Evolutionary conservation across 2,113 vertebrate species (phyloP).

Genomic region (Gambusia holbrooki): DNA sequence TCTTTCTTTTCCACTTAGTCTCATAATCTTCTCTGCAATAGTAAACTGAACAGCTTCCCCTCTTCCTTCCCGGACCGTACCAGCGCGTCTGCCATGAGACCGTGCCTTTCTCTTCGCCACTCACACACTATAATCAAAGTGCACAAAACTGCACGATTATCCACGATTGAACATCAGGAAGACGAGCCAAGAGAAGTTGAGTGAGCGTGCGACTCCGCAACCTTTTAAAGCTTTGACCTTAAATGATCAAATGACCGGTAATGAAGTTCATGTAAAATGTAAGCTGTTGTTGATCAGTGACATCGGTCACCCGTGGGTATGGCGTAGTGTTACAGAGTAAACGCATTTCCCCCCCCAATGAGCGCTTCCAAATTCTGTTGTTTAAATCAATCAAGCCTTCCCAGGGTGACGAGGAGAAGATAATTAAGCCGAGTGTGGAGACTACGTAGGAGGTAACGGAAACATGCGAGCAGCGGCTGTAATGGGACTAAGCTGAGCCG

Average conservation of each 20-base stretch:
- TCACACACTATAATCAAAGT: constrained; percentile 21
- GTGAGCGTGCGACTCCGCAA: constrained; percentile 1
- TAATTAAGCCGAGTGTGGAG: constrained; percentile 46
- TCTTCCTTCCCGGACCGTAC: not conserved
- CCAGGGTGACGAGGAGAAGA: constrained; percentile 28
- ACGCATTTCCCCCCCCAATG: constrained; percentile 15
- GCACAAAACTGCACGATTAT: constrained; percentile 5
- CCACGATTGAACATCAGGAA: not conserved
- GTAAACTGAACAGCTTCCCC: not conserved
- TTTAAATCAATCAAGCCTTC: constrained; percentile 62
- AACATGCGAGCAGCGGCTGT: constrained; percentile 25
- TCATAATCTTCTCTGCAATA: constrained; percentile 1
- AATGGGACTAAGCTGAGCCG: constrained; percentile 47
- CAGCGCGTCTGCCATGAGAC: constrained; percentile 1
- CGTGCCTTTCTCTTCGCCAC: not conserved
- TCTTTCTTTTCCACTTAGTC: not conserved
- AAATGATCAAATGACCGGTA: constrained; percentile 18
- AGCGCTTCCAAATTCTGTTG: constrained; percentile 45
- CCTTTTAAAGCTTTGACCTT: constrained; percentile 9
- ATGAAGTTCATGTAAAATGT: constrained; percentile 25
- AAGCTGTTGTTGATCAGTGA: constrained; percentile 13
- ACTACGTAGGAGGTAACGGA: constrained; percentile 51
- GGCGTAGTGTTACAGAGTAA: constrained; percentile 28
- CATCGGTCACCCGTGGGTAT: constrained; percentile 3
- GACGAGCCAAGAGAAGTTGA: not conserved